Evolutionary conservation across 2,797 vertebrate genomes (phyloP).

Genomic region (Champsocephalus esox): DNA sequence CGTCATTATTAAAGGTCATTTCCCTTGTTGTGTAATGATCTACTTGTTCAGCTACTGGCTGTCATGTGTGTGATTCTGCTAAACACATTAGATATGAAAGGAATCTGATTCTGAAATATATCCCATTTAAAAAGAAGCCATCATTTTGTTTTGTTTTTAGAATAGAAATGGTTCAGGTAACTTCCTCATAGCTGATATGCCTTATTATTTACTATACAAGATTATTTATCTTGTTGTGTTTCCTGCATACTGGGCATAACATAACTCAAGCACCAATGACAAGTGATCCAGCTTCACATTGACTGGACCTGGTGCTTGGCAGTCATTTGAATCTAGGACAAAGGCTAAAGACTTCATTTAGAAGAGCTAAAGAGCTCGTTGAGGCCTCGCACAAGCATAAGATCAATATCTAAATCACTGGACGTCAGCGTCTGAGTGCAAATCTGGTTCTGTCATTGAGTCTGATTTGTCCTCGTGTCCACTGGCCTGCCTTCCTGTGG

Average conservation of each 20-base stretch:
- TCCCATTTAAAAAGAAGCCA: neutral
- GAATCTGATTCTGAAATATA: slow-evolving; percentile 1
- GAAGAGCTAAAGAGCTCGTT: slow-evolving; percentile 18
- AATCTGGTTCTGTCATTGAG: slow-evolving; percentile 43
- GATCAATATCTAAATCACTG: neutral
- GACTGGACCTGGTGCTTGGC: neutral
- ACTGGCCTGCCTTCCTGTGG: slow-evolving; percentile 22
- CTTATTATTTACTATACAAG: too few relatives aligned
- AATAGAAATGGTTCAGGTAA: neutral
- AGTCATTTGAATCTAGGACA: slow-evolving; percentile 10
- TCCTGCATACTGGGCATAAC: neutral
- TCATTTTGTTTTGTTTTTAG: neutral
- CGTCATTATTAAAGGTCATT: neutral
- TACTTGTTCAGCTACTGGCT: neutral
- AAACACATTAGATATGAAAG: slow-evolving; percentile 3
- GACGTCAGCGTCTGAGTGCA: slow-evolving; percentile 5
- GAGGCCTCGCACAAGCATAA: slow-evolving; percentile 2
- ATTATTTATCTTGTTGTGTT: slow-evolving; percentile 5
- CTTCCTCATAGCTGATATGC: neutral
- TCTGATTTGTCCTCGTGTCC: slow-evolving; percentile 27
- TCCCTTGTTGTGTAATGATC: neutral
- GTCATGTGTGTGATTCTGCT: neutral
- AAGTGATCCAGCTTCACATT: slow-evolving; percentile 7
- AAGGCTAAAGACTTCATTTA: slow-evolving; percentile 19
- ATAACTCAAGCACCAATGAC: neutral